A percentile compares a stretch with the other conserved stretches of the same genome.
These are phyloP conservation scores for Pangasius sanitwongsei DNA, from an alignment of 2,797 vertebrate species.

Conservation along the genomic window DNA sequence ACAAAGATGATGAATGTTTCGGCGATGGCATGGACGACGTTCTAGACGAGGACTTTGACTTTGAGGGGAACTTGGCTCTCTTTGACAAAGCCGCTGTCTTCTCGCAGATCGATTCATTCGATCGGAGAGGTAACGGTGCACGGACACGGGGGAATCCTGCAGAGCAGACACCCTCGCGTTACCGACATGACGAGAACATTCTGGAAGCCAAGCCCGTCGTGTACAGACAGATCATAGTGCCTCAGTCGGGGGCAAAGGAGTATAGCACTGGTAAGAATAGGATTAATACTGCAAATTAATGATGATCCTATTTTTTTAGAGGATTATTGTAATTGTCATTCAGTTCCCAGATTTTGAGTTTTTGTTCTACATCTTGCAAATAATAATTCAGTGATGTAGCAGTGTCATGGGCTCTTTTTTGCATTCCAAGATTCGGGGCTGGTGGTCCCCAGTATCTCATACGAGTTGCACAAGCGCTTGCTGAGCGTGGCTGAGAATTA, in stretches of 20 bases:
- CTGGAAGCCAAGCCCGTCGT: constrained; percentile 91
- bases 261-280: constrained; percentile 83
- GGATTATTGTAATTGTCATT: not conserved
- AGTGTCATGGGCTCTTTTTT: not conserved
- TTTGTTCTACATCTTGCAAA: not conserved
- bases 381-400: not conserved
- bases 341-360: not conserved
- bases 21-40: constrained; percentile 90
- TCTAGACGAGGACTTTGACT: constrained; percentile 94
- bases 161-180: constrained; percentile 84
- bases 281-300: not conserved
- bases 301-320: not conserved
- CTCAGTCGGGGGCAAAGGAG: constrained; percentile 85
- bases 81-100: constrained; percentile 98
- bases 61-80: constrained; percentile 95
- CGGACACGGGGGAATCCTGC: constrained; percentile 86
- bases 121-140: constrained; percentile 83
- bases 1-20: constrained; percentile 95
- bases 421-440: constrained; percentile 79
- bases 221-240: constrained; percentile 91
- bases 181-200: constrained; percentile 97
- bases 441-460: constrained; percentile 92
- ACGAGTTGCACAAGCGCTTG: constrained; percentile 91
- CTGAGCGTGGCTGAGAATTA: constrained; percentile 87
- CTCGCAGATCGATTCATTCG: constrained; percentile 91